Base-by-base conservation (phyloP, 2,797 vertebrate species). In the Enteromius argenteus region DNA sequence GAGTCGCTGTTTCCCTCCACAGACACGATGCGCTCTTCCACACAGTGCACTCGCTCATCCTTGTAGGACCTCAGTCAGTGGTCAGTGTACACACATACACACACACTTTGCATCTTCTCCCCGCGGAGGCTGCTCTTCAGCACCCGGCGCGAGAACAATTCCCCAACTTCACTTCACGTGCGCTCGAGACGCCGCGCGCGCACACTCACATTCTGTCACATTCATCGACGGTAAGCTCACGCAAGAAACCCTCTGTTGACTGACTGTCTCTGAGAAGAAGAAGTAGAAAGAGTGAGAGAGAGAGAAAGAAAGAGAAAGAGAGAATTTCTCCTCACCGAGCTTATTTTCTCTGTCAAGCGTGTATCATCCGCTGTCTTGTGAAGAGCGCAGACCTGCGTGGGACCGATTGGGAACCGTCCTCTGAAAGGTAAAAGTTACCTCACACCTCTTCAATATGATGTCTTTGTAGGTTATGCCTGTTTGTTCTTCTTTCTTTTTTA, bases 361-460 rank as follows among this genome's bases (percentile, higher is more conserved):
- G 67, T 80, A 53, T 69, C 80, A 79, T 83, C 73, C 80, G 19
- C 68, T 67, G 78, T 66, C 78, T 80, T 80, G 69, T 84, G 75
- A 46, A 66, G 79, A 84, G 81, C 85, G 81, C 81, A 77, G 44
- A 71, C 42, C 84, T 71, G 84, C 84, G 66, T 81, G 84, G 72
- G 78, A 84, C 68, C 81, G 42, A 56, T 79, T 53, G 42, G 42
- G 42, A 44, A 80, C 68, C 69, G 35, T 74, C 71, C 49, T 77
- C 85, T 56, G 80, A 85, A 79, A 90, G 89, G 89, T 90, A 87
- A 86, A 84, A 80, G 76, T 79, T 74, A 69, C 72, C 56, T 37
- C 64, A 37, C 62, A 39, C 74, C 27, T 44, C 23, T 83, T 76
- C 49, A 58, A n/a, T 21, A 23, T 53, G 35, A 32, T 17, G 39